Percentiles rank a stretch among this genome's conserved stretches.
These are phyloP conservation scores for Mionectes macconnelli DNA, from an alignment of 2,113 vertebrate species.

Conservation along the genomic window DNA sequence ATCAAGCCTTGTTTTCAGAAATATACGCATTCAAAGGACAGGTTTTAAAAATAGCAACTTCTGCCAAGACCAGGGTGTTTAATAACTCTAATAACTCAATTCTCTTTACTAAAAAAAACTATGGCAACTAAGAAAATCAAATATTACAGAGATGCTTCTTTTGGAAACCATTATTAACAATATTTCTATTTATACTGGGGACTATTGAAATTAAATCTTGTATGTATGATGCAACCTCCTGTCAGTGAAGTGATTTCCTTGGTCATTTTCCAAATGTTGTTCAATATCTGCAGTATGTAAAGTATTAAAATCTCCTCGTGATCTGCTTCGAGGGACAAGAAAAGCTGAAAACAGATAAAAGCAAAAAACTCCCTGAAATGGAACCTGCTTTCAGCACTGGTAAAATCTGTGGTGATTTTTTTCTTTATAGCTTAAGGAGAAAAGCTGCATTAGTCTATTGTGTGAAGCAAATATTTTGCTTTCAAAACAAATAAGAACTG, in stretches of 20 bases:
- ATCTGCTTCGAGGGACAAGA: conserved; percentile 31
- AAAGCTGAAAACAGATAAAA: conserved; percentile 23
- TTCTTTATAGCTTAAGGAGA: not conserved
- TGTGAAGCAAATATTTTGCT: not conserved
- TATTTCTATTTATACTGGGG: not conserved
- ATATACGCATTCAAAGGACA: not conserved
- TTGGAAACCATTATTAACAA: not conserved
- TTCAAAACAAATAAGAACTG: not conserved
- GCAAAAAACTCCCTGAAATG: conserved; percentile 19
- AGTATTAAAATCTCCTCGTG: conserved; percentile 17
- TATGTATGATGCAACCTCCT: not conserved
- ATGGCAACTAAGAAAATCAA: not conserved
- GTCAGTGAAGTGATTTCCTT: not conserved
- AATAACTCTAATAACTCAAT: not conserved
- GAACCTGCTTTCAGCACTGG: conserved; percentile 6
- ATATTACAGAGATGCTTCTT: not conserved
- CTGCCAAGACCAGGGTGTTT: not conserved
- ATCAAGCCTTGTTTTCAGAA: not conserved
- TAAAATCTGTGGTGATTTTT: not conserved
- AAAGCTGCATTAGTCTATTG: not conserved
- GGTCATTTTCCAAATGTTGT: conserved; percentile 25
- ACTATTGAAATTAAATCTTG: not conserved
- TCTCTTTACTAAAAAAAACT: not conserved
- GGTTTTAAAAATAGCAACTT: conserved; percentile 2
- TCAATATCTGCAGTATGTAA: not conserved